Evolutionary conservation across 2,888 invertebrate genomes (phyloP).

Genomic region (Nomada fabriciana): DNA sequence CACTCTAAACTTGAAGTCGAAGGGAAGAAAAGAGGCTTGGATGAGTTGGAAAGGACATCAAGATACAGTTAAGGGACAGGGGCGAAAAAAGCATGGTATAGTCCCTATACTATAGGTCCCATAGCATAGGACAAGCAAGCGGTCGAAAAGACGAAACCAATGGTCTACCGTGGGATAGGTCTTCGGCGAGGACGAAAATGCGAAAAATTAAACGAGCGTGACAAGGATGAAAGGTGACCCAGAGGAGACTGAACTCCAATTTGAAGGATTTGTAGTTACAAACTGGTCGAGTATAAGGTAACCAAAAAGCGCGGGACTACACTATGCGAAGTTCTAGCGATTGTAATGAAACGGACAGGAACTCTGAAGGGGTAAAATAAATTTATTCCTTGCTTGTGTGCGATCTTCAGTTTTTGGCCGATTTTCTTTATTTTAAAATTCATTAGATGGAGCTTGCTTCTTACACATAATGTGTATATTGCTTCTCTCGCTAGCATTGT

Average conservation of each 20-base stretch:
- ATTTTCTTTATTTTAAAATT: not conserved
- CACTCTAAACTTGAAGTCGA: conserved; percentile 15
- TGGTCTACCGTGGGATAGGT: conserved; percentile 33
- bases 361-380: conserved; percentile 12
- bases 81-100: conserved; percentile 62
- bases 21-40: conserved; percentile 35
- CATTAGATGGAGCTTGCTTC: too few species aligned
- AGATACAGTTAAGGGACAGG: conserved; percentile 65
- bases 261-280: conserved; percentile 48
- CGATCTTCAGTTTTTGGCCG: not conserved
- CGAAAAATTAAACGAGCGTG: conserved; percentile 66
- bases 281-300: conserved; percentile 46
- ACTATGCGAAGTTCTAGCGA: conserved; percentile 27
- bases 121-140: conserved; percentile 66
- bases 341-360: conserved; percentile 26
- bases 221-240: conserved; percentile 67
- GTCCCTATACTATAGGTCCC: conserved; percentile 8
- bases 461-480: too few species aligned
- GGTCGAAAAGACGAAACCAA: conserved; percentile 70
- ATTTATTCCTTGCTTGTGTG: not conserved
- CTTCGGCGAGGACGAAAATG: conserved; percentile 43
- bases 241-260: conserved; percentile 54
- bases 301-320: conserved; percentile 34
- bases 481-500: not conserved
- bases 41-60: conserved; percentile 82